phyloP scores from a whole-genome alignment of 2,888 invertebrate genomes.

The Linhomoeus sp. region DNA sequence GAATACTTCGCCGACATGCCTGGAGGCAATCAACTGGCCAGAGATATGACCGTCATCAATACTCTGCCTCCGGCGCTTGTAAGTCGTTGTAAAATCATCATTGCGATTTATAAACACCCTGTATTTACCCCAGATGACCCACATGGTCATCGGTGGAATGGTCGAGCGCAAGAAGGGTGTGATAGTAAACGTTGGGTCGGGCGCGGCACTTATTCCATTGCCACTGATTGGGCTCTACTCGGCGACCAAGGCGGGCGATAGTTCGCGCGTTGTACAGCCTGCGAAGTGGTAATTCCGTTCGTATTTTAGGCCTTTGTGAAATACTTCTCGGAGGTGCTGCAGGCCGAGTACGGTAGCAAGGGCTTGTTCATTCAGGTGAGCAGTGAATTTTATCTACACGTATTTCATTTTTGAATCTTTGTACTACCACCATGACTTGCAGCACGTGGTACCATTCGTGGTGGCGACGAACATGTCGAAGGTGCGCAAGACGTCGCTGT shows the following conservation, averaged over 20 bases:
- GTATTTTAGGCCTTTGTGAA: conserved; percentile 9
- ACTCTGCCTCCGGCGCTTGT: conserved; percentile 50
- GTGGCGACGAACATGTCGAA: too few species aligned
- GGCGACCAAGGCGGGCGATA: conserved; percentile 55
- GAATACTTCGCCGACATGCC: conserved; percentile 37
- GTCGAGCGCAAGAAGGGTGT: conserved; percentile 56
- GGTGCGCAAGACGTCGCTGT: too few species aligned
- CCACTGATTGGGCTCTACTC: conserved; percentile 66
- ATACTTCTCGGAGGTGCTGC: conserved; percentile 27
- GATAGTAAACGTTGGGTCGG: conserved; percentile 71
- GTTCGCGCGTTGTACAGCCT: neutral
- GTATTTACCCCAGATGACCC: conserved; percentile 60
- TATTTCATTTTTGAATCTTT: too few species aligned
- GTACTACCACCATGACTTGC: too few species aligned
- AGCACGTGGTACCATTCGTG: too few species aligned
- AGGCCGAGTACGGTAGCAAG: conserved; percentile 27
- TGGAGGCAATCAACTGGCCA: conserved; percentile 37
- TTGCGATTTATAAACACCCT: too few species aligned
- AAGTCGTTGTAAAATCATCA: too few species aligned
- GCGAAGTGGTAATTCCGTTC: neutral
- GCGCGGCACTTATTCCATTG: conserved; percentile 54
- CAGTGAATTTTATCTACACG: too few species aligned
- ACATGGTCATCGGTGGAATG: conserved; percentile 64
- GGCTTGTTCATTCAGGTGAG: conserved; percentile 32
- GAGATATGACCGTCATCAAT: conserved; percentile 49